Percentiles rank a stretch among this genome's conserved stretches.
Evolutionary conservation across 2,888 invertebrate species (phyloP).

Genomic region (Melipona bicolor): DNA sequence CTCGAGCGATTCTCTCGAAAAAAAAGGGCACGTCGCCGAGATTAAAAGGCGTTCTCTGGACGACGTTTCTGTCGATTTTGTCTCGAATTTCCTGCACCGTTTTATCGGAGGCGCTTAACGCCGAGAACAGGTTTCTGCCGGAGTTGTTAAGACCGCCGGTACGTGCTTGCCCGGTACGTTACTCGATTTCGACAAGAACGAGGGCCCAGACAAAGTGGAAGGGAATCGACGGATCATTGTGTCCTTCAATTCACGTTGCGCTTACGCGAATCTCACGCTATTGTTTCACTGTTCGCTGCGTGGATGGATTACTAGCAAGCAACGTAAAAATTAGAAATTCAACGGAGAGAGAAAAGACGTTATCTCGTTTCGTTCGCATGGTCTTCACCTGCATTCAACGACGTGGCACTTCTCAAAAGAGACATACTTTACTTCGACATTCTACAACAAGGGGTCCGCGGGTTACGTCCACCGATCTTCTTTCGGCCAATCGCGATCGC

Average conservation of each 20-base stretch:
- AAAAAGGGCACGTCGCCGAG: not conserved
- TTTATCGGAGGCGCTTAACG: slow-evolving; percentile 34
- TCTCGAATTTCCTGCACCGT: slow-evolving; percentile 28
- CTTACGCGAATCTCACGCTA: not conserved
- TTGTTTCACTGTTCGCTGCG: not conserved
- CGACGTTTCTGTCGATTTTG: slow-evolving; percentile 36
- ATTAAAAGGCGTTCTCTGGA: slow-evolving; percentile 1
- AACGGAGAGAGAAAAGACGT: not conserved
- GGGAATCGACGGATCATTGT: not conserved
- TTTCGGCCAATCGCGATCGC: not conserved
- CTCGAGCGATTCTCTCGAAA: no score
- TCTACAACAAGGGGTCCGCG: not conserved
- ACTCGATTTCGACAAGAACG: not conserved
- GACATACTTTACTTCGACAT: slow-evolving; percentile 19
- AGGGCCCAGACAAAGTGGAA: not conserved
- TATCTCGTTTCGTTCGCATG: not conserved
- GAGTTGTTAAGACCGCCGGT: not conserved
- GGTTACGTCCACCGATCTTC: not conserved
- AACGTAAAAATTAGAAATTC: not conserved
- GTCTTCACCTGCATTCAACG: not conserved
- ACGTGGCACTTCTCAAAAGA: not conserved
- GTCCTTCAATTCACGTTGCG: not conserved
- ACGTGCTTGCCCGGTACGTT: not conserved
- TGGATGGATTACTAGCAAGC: not conserved
- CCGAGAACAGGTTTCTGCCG: slow-evolving; percentile 39